These are phyloP conservation scores for Drosophila algonquin DNA, from an alignment of 2,888 invertebrate genomes.

Conservation along the genomic window DNA sequence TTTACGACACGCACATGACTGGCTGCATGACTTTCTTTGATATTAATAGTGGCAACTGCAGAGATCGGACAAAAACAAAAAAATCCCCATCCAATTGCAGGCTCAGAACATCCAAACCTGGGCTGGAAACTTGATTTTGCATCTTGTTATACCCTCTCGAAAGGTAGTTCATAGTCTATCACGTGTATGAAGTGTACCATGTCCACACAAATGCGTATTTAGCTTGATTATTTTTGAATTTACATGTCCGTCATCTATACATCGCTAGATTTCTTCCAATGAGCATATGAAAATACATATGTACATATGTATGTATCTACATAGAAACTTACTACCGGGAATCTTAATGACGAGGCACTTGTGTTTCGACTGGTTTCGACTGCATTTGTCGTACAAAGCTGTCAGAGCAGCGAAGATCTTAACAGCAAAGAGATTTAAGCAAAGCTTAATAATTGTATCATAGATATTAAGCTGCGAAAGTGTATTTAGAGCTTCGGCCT, in stretches of 20 bases:
- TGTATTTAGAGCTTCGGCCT: neutral
- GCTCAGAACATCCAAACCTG: conserved; percentile 13
- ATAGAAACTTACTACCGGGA: no score
- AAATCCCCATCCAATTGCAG: conserved; percentile 39
- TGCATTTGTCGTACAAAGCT: no score
- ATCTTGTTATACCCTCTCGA: conserved; percentile 10
- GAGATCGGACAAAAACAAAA: conserved; percentile 1
- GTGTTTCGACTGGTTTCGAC: no score
- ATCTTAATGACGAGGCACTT: no score
- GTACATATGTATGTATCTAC: no score
- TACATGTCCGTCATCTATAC: no score
- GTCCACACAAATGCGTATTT: no score
- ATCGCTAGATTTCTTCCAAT: no score
- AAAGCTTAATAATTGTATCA: neutral
- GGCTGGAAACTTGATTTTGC: conserved; percentile 32
- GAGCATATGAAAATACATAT: no score
- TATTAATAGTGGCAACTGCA: conserved; percentile 24
- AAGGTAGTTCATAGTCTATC: neutral
- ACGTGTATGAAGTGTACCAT: neutral
- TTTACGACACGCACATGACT: conserved; percentile 34
- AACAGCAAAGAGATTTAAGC: neutral
- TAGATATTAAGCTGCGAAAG: neutral
- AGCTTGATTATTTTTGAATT: no score
- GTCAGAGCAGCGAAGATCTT: no score
- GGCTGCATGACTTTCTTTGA: conserved; percentile 28